Base-by-base conservation (phyloP, 2,888 invertebrate genomes). In the Sphaerophoria taeniata region DNA sequence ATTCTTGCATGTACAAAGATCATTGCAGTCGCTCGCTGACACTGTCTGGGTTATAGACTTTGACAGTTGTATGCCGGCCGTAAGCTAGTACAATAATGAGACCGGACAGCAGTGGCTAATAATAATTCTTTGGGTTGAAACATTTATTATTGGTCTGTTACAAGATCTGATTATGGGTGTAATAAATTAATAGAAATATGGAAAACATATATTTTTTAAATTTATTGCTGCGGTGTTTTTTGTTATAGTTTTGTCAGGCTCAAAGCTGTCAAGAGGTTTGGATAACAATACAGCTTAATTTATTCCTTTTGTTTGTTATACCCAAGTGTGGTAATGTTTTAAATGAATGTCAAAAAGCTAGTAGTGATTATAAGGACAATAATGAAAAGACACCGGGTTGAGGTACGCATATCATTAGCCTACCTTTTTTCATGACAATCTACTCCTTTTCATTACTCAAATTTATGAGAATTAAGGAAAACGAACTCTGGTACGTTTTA, bases 1-100 rank as follows among this genome's bases (percentile, higher is more conserved):
- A 67, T 67, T 67, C 31, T 31, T 43, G 53, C 67, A 67, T 49
- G 14, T 2, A 16, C 24, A 65, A 49, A 63, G 47, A 49, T 49
- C 49, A 24, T 24, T 24, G 24, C 24, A 24, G 24, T 24, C 2
- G 24, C 1, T 24, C 24, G 24, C 24, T 24, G 24, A 65, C 34
- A 65, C 16, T 58, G 11, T 1, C 4, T 6, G 7, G 12, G 49
- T 6, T 24, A 24, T 24, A 24, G 51, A 9, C 49, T 51, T 51
- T 67, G 53, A 53, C 67, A 53, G 39, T 53, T 5, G 14, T 34
- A 14, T 24, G 6, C 43, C 9, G 7, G 24, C 2, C 53, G 4
- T 31, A 36, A 51, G 9, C 6, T 6, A 6, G 14, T 36, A 31
- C 43, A 67, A 24, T 24, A 67, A 67, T 67, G 67, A 67, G 39